These are phyloP conservation scores for Drosophila limbata DNA, from an alignment of 2,888 invertebrate genomes.

Conservation along the genomic window DNA sequence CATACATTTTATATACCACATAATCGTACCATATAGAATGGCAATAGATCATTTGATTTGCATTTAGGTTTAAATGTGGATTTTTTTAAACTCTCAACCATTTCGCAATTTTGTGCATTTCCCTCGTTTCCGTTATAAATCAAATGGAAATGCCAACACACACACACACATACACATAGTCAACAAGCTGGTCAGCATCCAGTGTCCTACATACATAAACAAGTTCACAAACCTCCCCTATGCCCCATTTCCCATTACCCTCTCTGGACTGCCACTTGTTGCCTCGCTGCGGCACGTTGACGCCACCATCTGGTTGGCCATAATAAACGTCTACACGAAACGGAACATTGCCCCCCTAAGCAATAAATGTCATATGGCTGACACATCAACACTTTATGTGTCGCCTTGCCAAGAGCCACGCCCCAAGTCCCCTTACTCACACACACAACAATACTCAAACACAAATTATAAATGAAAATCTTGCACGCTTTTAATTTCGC, in stretches of 20 bases:
- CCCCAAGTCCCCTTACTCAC: not conserved
- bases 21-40: slow-evolving; percentile 7
- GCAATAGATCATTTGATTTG: slow-evolving; percentile 17
- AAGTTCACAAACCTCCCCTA: not conserved
- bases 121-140: slow-evolving; percentile 35
- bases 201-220: slow-evolving; percentile 23
- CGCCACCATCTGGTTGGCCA: slow-evolving; percentile 73
- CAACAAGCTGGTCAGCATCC: slow-evolving; percentile 33
- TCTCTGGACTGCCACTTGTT: slow-evolving; percentile 56
- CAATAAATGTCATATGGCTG: slow-evolving; percentile 81
- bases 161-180: not conserved
- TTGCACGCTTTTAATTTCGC: slow-evolving; percentile 78
- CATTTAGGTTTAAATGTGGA: slow-evolving; percentile 14
- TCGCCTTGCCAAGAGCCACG: slow-evolving; percentile 52
- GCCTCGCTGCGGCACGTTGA: slow-evolving; percentile 46
- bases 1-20: slow-evolving; percentile 8
- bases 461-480: slow-evolving; percentile 63
- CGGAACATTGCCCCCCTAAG: slow-evolving; percentile 42
- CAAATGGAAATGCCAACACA: slow-evolving; percentile 27
- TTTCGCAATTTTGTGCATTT: slow-evolving; percentile 11
- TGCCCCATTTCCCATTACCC: not conserved
- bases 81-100: slow-evolving; percentile 1
- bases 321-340: slow-evolving; percentile 57
- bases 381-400: slow-evolving; percentile 81
- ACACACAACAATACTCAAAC: slow-evolving; percentile 7